Evolutionary conservation across 2,113 vertebrate species (phyloP), one percentile per base, ranked within the genome.

Genomic region (Salvelinus namaycush): DNA sequence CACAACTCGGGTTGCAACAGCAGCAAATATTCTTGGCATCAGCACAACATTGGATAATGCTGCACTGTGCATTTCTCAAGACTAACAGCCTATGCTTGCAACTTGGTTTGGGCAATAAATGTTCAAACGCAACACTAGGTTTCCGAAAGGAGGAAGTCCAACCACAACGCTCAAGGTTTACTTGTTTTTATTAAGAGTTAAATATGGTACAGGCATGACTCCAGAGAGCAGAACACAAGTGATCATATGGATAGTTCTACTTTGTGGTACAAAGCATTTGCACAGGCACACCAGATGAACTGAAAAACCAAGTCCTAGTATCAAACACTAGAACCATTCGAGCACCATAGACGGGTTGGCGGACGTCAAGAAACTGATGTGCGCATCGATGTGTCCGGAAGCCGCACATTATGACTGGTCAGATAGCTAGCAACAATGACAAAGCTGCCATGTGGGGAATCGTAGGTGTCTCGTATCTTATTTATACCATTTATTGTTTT

Each of bases 101-200:
- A 67, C 26, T 24, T 14, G 57, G 4, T 34, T 16, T 64, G 20
- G 22, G 39, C 57, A 64, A 62, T n/a, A 62, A 59, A 74, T 49
- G 68, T 67, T 67, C 59, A 62, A 62, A 24, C 5, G 31, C 22
- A 12, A n/a, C 9, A 49, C 44, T 12, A 24, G 4, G 27, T 22
- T 22, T 8, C 4, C 20, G 2, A 26, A 70, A 70, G 0, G 14
- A 70, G 44, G 39, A 48, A 69, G 68, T 64, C 2, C 54, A 57
- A 74, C 51, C 16, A 16, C 11, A 24, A 26, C 39, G 13, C 12
- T 54, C 57, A 59, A 1, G 39, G 26, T 73, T 74, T 12, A 12
- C 39, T 73, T 72, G 73, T 72, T 27, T 71, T 76, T 86, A 86
- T 83, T 83, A 83, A 85, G 62, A 70, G 76, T 77, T 76, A 74